Percentiles rank a stretch among this genome's conserved stretches.
Conservation (phyloP, 2,797 vertebrate species). For the Sphenopsis melanotis region DNA sequence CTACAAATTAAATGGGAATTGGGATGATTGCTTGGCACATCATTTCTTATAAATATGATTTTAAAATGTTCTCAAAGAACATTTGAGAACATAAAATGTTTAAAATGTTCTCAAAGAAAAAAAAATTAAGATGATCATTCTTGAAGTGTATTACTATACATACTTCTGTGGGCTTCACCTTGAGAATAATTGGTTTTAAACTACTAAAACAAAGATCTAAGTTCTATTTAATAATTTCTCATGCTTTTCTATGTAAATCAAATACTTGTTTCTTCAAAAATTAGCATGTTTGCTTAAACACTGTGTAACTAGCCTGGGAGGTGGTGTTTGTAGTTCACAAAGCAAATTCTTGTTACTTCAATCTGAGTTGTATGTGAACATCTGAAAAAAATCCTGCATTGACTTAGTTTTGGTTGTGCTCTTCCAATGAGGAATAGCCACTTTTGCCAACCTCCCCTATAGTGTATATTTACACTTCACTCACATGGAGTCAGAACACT, state of each 20-base stretch:
- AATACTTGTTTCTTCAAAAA: background rate
- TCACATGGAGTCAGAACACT: background rate
- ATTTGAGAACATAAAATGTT: no score
- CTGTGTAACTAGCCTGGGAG: background rate
- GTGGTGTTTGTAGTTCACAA: background rate
- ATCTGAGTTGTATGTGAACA: background rate
- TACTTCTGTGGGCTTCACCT: background rate
- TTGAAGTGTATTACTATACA: background rate
- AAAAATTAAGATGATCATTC: background rate
- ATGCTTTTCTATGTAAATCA: background rate
- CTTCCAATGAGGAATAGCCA: background rate
- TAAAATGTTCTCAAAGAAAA: background rate
- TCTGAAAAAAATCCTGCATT: background rate
- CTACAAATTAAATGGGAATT: background rate
- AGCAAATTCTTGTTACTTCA: background rate
- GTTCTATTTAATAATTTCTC: background rate
- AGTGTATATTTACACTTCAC: background rate
- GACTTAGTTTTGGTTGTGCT: background rate
- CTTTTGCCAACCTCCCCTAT: background rate
- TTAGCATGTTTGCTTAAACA: background rate
- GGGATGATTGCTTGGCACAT: background rate
- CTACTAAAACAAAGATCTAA: background rate
- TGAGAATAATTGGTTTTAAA: background rate
- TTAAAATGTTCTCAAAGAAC: no score
- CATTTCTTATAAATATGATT: background rate